Evolutionary conservation across 2,888 invertebrate species (phyloP).

Genomic region (Dendrolimus houi): DNA sequence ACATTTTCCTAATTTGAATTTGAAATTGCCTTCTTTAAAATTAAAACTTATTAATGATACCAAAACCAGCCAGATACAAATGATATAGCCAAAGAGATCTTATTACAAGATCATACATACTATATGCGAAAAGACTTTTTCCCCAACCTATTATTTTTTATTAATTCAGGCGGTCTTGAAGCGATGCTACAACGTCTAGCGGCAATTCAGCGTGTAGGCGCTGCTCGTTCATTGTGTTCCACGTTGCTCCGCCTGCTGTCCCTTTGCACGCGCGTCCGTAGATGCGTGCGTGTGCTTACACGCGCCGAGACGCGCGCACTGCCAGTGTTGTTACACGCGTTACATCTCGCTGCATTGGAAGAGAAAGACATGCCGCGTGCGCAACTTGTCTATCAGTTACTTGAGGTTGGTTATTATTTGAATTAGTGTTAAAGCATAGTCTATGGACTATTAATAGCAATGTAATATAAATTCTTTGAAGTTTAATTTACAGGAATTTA

Average conservation of each 20-base stretch:
- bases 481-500: no score
- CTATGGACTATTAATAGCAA: no score
- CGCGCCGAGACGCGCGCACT: constrained; percentile 90
- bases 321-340: constrained; percentile 87
- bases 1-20: no score
- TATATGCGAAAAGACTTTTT: no score
- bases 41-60: no score
- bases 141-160: no score
- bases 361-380: constrained; percentile 83
- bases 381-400: constrained; percentile 90
- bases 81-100: no score
- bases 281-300: constrained; percentile 92
- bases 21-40: no score
- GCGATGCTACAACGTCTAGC: constrained; percentile 91
- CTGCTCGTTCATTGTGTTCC: constrained; percentile 90
- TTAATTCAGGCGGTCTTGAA: constrained; percentile 73
- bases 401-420: constrained; percentile 75
- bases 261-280: constrained; percentile 92
- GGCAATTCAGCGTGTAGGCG: constrained; percentile 89
- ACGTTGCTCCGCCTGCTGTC: constrained; percentile 93
- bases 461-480: no score
- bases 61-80: no score
- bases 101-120: no score
- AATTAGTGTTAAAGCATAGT: background rate
- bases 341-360: constrained; percentile 79